Percentiles rank a stretch among this genome's conserved stretches.
These are phyloP conservation scores for Mechanitis mazaeus DNA, from an alignment of 2,888 invertebrate species.

Conservation along the genomic window DNA sequence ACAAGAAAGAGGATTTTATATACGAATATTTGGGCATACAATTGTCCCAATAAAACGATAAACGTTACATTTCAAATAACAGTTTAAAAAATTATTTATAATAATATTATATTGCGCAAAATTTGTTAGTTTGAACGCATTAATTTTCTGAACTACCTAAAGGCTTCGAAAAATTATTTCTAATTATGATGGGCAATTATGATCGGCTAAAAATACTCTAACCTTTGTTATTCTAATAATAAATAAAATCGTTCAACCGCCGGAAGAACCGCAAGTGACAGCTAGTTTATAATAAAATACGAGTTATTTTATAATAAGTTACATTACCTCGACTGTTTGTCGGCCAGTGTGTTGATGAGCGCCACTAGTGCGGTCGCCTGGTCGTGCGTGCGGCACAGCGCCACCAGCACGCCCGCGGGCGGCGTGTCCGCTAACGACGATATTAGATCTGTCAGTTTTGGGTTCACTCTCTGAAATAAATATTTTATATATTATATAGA, in stretches of 20 bases:
- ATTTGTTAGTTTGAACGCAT: too few relatives aligned
- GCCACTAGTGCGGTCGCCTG: conserved; percentile 95
- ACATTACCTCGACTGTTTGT: conserved; percentile 82
- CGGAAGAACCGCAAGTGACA: too few relatives aligned
- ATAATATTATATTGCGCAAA: too few relatives aligned
- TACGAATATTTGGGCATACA: not conserved
- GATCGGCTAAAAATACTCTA: too few relatives aligned
- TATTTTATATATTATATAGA: not conserved
- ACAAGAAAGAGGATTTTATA: not conserved
- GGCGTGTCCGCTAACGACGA: conserved; percentile 92
- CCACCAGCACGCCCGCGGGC: conserved; percentile 92
- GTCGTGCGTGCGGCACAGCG: conserved; percentile 93
- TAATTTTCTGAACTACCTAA: too few relatives aligned
- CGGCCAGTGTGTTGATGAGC: conserved; percentile 96
- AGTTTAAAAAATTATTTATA: too few relatives aligned
- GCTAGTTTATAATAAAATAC: not conserved
- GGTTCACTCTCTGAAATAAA: conserved; percentile 55
- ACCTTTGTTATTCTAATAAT: too few relatives aligned
- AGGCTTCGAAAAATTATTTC: too few relatives aligned
- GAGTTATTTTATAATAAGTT: not conserved
- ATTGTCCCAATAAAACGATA: too few relatives aligned
- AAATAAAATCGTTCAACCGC: too few relatives aligned
- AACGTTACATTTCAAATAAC: too few relatives aligned
- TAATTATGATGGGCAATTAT: too few relatives aligned
- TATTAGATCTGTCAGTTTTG: conserved; percentile 84